A percentile compares a stretch with the other conserved stretches of the same genome.
Evolutionary conservation across 2,113 vertebrate species (phyloP).

Genomic region (Panurus biarmicus): DNA sequence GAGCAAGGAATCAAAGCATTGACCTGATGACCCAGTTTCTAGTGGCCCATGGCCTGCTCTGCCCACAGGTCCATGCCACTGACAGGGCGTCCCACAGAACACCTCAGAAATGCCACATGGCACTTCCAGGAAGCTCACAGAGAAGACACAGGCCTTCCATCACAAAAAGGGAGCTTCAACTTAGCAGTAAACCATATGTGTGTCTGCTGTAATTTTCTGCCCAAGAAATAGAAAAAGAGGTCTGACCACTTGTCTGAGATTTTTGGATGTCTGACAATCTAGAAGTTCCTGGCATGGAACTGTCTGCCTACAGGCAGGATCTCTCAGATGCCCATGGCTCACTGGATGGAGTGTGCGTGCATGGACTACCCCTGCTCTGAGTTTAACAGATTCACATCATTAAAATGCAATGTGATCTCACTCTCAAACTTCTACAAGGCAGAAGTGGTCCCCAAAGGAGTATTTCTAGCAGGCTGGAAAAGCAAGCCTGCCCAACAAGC

Average conservation of each 20-base stretch:
- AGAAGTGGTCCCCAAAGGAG: not conserved
- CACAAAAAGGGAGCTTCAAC: not conserved
- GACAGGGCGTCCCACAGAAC: not conserved
- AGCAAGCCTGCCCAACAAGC: not conserved
- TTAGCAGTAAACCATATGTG: not conserved
- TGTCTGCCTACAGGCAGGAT: not conserved
- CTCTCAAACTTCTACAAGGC: not conserved
- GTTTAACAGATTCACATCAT: rapidly evolving
- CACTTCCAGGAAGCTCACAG: not conserved
- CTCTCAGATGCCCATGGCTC: not conserved
- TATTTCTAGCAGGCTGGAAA: not conserved
- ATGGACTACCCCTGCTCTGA: not conserved
- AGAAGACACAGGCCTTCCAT: not conserved
- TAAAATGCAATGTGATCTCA: not conserved
- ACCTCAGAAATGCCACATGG: not conserved
- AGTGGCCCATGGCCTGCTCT: not conserved
- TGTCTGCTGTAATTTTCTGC: not conserved
- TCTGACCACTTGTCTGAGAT: not conserved
- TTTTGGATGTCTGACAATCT: not conserved
- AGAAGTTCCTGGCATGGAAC: not conserved
- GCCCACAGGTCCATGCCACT: not conserved
- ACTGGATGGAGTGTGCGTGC: rapidly evolving
- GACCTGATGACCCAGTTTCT: not conserved
- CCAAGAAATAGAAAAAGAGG: not conserved
- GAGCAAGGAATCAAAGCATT: not conserved